Conservation (phyloP, 2,113 vertebrate genomes). For the Microcebus ravelobensis region DNA sequence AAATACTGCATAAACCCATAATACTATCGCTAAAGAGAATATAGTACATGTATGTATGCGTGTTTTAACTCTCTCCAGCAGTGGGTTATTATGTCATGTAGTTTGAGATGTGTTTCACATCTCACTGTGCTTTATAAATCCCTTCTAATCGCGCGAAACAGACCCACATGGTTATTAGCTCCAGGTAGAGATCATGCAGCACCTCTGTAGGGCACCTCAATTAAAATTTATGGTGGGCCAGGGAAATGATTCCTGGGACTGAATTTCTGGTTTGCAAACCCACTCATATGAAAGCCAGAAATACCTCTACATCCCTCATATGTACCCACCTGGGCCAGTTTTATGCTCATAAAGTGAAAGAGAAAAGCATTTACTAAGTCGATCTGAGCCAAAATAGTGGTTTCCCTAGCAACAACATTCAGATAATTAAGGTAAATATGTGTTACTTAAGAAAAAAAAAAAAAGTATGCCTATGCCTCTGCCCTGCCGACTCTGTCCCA, state of each 20-base stretch:
- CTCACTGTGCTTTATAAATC: not conserved
- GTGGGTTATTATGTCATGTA: not conserved
- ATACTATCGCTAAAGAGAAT: not conserved
- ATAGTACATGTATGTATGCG: fast-evolving
- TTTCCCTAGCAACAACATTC: conserved; percentile 7
- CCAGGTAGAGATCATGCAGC: not conserved
- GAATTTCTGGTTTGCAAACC: conserved; percentile 29
- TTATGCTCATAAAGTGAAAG: not conserved
- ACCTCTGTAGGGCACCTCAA: not conserved
- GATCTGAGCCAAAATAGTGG: not conserved
- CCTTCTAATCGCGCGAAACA: not conserved
- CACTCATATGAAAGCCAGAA: not conserved
- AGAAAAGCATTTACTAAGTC: not conserved
- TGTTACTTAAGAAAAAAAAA: not conserved
- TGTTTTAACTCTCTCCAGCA: not conserved
- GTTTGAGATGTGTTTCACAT: not conserved
- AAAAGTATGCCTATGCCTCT: not conserved
- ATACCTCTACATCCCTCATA: not conserved
- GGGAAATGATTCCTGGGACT: not conserved
- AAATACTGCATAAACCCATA: not conserved
- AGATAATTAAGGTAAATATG: not conserved
- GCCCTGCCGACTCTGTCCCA: not conserved
- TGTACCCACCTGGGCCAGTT: not conserved
- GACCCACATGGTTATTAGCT: not conserved
- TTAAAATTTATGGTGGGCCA: not conserved